Base-by-base conservation (phyloP, 2,888 invertebrate species). In the Aspidiotus rigidus region DNA sequence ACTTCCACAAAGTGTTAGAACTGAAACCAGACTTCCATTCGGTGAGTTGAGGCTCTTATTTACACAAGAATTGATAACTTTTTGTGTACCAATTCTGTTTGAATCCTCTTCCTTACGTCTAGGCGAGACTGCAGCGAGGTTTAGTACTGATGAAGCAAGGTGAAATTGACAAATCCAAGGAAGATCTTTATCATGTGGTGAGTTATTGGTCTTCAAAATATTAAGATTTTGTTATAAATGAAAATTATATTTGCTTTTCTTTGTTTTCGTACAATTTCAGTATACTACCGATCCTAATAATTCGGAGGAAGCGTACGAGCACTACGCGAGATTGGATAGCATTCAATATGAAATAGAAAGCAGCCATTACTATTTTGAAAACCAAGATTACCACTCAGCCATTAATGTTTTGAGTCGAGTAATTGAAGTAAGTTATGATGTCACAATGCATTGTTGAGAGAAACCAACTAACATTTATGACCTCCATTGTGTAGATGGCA, bases 21-120 rank as follows among this genome's bases (percentile, higher is more conserved):
- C 78, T 99, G 71, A 97, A 98, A 77, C 90, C 94, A 7, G 97
- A 97, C 78, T 99, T 99, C 79, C 86, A 86, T 70, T 86, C 94
- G 6, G 97, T 95, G 66, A 84, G 87, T 49, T 49, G n/a, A 28
- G 28, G 28, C 28, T 28, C 1, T 28, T 28, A 28, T 28, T 16
- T 5, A 59, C n/a, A 3, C 13, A 28, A 59, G 3, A 59, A 59
- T 59, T 59, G 3, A 5, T 59, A 11, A 59, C 13, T 16, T 57
- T 60, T 7, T 7, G 61, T 15, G 16, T 16, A 11, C n/a, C 15
- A 62, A 42, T 49, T 49, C 7, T 56, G 13, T 3, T 16, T 28
- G 16, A 28, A 39, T 59, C 28, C 1, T 66, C 9, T 41, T 54
- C 57, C 28, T 71, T 54, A 61, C 76, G 77, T 77, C 57, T 75